Evolutionary conservation across 2,113 vertebrate species (phyloP), one percentile per base, ranked within the genome.

Genomic region (Plotosus lineatus): DNA sequence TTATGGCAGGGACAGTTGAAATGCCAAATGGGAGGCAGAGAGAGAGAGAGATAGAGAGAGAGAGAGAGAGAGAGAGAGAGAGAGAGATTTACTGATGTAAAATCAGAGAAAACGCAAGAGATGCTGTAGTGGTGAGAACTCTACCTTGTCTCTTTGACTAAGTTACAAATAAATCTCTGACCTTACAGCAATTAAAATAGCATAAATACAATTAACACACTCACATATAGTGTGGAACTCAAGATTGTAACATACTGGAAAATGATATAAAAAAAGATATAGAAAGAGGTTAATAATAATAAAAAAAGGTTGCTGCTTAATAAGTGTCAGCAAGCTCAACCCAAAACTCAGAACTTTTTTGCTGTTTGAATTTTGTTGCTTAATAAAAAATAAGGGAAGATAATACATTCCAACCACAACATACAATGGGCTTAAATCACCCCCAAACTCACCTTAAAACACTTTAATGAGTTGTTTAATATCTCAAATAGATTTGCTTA

Each of bases 1-100:
- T 55, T 38, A 38, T 42, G 42, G 53, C 74, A 38, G 74, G 58
- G 53, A 56, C 33, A 76, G 74, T n/a, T 9, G 38, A 76, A 76
- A 76, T 76, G 74, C 58, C 51, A 75, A 58, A 56, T 11, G 58
- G 23, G 33, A 26, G 11, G 17, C 28, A 51, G 12, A 73, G 68
- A 73, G 17, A 51, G 48, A 73, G 28, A 19, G 5, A 68, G 42
- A 28, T n/a, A 46, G 7, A 53, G 48, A 51, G 17, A 74, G 26
- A 53, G 71, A 46, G 46, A 31, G 46, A 28, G 44, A 71, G 69
- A 72, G 28, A 74, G 46, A 31, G 26, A 36, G 33, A 56, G 21
- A 56, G 50, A 28, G 21, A 58, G 14, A 48, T 28, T 2, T 23
- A 71, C 42, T 71, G n/a, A 44, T 46, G n/a, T 71, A 71, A 46